Evolutionary conservation across 2,797 vertebrate species (phyloP).

Genomic region (Trematomus bernacchii): DNA sequence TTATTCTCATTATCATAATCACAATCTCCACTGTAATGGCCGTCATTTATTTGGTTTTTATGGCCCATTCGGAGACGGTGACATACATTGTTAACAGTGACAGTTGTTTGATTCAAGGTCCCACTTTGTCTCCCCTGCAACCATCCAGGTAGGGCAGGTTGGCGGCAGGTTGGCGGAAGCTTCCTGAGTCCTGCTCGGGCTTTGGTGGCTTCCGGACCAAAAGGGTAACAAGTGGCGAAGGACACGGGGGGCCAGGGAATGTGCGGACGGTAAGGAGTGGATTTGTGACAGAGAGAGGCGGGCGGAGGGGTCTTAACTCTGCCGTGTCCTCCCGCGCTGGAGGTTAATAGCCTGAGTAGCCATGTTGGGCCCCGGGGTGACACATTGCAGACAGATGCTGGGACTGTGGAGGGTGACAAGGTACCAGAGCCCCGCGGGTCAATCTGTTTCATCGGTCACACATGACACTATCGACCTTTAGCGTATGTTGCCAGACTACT

Average conservation of each 20-base stretch:
- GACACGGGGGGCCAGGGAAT: conserved; percentile 30
- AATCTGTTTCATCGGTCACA: conserved; percentile 81
- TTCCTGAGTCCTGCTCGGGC: conserved; percentile 21
- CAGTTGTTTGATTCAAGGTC: conserved; percentile 84
- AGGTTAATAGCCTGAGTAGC: conserved; percentile 82
- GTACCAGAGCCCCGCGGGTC: conserved; percentile 66
- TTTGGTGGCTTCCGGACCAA: neutral
- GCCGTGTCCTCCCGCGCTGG: conserved; percentile 67
- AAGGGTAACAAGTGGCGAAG: conserved; percentile 60
- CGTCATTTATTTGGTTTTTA: conserved; percentile 83
- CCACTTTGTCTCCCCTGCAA: conserved; percentile 66
- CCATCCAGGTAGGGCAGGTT: conserved; percentile 56
- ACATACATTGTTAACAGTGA: conserved; percentile 80
- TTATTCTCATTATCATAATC: conserved; percentile 88
- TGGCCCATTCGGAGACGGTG: conserved; percentile 78
- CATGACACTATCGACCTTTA: conserved; percentile 78
- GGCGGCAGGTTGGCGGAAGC: neutral
- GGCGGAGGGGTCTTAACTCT: conserved; percentile 67
- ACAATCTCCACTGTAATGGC: conserved; percentile 82
- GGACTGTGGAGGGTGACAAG: conserved; percentile 70
- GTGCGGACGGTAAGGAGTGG: conserved; percentile 39
- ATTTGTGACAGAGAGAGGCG: conserved; percentile 65
- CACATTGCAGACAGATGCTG: conserved; percentile 77
- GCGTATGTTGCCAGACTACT: conserved; percentile 71
- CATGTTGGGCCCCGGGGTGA: conserved; percentile 76